A percentile compares a stretch with the other conserved stretches of the same genome.
Evolutionary conservation across 2,113 vertebrate species (phyloP).

Genomic region (Mirza zaza): DNA sequence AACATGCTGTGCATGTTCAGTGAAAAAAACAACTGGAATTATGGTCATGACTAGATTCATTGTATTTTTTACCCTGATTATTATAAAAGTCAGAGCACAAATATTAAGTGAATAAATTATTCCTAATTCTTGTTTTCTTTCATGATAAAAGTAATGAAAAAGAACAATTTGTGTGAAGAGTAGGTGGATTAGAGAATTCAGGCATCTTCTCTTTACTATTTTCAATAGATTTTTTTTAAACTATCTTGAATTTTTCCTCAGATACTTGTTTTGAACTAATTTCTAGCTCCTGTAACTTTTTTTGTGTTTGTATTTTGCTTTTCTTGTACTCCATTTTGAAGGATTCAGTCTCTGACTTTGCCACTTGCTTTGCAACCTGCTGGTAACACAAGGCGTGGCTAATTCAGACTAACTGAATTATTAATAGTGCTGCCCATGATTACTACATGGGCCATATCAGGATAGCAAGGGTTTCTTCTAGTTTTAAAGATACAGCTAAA

Average conservation of each 20-base stretch:
- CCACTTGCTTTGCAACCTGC: background rate
- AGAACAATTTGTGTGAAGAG: background rate
- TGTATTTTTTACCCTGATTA: background rate
- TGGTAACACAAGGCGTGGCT: background rate
- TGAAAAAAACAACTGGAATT: background rate
- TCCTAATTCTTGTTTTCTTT: background rate
- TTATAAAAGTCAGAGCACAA: background rate
- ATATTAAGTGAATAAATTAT: background rate
- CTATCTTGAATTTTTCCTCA: background rate
- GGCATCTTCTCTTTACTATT: background rate
- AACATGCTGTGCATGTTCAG: background rate
- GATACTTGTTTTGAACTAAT: background rate
- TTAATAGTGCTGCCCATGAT: background rate
- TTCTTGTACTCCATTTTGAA: background rate
- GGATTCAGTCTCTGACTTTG: background rate
- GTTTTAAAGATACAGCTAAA: background rate
- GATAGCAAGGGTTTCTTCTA: background rate
- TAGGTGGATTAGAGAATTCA: background rate
- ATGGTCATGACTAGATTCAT: background rate
- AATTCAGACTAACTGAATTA: background rate
- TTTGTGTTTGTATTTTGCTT: background rate
- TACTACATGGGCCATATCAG: background rate
- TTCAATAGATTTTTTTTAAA: background rate
- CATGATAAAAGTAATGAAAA: background rate
- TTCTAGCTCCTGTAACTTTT: background rate